Percentiles rank a stretch among this genome's conserved stretches.
Evolutionary conservation across 2,888 invertebrate species (phyloP).

Genomic region (Chymomyza fuscimana): DNA sequence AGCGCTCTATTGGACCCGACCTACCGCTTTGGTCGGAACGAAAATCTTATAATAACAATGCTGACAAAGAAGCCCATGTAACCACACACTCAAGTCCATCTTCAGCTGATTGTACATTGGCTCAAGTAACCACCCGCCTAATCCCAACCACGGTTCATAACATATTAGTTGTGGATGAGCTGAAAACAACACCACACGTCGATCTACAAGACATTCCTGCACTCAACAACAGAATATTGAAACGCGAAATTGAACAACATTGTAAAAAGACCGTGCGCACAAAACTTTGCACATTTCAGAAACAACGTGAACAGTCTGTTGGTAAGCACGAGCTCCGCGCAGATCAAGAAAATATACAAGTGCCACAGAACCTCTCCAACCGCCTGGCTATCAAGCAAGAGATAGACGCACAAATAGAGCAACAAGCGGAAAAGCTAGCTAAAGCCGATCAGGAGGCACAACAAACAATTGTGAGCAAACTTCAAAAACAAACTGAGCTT

Average conservation of each 20-base stretch:
- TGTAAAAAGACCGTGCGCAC: constrained; percentile 63
- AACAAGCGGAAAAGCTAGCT: constrained; percentile 68
- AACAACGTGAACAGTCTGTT: constrained; percentile 36
- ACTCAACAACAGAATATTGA: constrained; percentile 62
- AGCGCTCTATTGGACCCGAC: neutral
- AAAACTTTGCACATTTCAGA: constrained; percentile 75
- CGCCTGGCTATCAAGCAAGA: constrained; percentile 50
- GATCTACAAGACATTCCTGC: constrained; percentile 12
- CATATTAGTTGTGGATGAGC: neutral
- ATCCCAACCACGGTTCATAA: too few relatives aligned
- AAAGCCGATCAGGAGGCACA: constrained; percentile 53
- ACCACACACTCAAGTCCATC: neutral
- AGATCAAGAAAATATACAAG: constrained; percentile 34
- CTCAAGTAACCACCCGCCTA: too few relatives aligned
- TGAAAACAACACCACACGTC: neutral
- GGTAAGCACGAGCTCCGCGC: constrained; percentile 32
- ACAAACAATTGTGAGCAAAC: constrained; percentile 56
- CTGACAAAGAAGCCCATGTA: neutral
- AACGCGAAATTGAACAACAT: constrained; percentile 60
- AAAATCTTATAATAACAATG: neutral
- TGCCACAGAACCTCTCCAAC: constrained; percentile 41
- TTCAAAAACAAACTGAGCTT: constrained; percentile 62
- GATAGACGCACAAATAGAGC: constrained; percentile 56
- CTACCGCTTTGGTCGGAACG: neutral
- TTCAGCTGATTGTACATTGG: neutral